Base-by-base conservation (phyloP, 2,888 invertebrate genomes). In the Rhagonycha lutea region DNA sequence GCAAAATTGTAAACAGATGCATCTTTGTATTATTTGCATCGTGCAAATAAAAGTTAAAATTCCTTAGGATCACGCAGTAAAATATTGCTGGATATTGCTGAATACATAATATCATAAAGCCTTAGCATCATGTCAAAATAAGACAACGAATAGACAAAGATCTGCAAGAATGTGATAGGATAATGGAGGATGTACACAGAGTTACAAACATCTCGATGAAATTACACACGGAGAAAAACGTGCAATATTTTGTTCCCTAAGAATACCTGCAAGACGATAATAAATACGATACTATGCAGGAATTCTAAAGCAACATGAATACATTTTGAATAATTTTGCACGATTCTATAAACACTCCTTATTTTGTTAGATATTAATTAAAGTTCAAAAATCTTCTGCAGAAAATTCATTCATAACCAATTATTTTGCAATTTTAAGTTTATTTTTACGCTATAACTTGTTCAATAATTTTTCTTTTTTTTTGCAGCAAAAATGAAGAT, bases 401-500 rank as follows among this genome's bases (percentile, higher is more conserved):
- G 47, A 47, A 47, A 47, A 47, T 47, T 47, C 47, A 47, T 47
- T 47, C 47, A 47, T 47, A 5, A 65, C 12, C 63, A 65, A 23
- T 65, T 65, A 23, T 65, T 65, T 65, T 65, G 63, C 26, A 47
- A 47, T 62, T 62, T 62, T 62, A n/a, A 24, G 12, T 65, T 65
- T 65, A n/a, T 24, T 63, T 65, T 65, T 65, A 8, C 23, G 23
- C n/a, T n/a, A 26, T 47, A 47, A 47, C 47, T 47, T 47, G 47
- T 47, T 47, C n/a, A n/a, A 47, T 47, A 47, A 47, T 47, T 12
- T 85, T 87, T 86, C 87, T 83, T 86, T 89, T 89, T 90, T 90
- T 88, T 95, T 95, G 79, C 92, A 96, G 96, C 94, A 91, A 95
- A 93, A 92, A 95, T 95, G 95, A 95, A 94, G 93, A 93, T 94